Base-by-base conservation (phyloP, 2,797 vertebrate genomes). In the Chelidonichthys spinosus region DNA sequence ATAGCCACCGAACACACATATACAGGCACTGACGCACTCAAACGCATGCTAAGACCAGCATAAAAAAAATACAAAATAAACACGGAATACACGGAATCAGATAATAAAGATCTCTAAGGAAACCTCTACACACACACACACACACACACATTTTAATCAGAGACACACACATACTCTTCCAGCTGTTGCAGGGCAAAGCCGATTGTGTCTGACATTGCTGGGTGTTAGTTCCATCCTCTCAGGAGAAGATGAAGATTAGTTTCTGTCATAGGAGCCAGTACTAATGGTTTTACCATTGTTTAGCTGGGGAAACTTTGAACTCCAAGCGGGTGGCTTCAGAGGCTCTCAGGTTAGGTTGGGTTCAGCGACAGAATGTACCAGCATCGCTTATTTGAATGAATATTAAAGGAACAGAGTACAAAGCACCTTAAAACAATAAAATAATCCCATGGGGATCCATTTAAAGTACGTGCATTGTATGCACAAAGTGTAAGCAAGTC, bases 141-240 rank as follows among this genome's bases (percentile, higher is more conserved):
- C 49, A 72, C 18, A 61, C 59, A 66, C 50, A 72, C 56, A 70
- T 67, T 84, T 86, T 85, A 87, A 84, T 87, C 80, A 83, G 7
- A 76, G 17, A 68, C 37, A 60, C 60, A 78, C 56, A 43, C 72
- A 70, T 18, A 50, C 66, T 44, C 63, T 56, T 82, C 79, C 89
- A 89, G 85, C 78, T 89, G 88, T 85, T 87, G 76, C 74, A 46
- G 63, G 66, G 36, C 63, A 91, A 87, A 89, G 87, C 85, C 74
- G 84, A 89, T 92, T 87, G 83, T 83, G 79, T 87, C 79, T 81
- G 83, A 87, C 83, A 70, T 83, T 74, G 76, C 11, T 43, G 46
- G 18, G 71, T 67, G 75, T 72, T 82, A 64, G 52, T 43, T 64
- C 59, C 56, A 67, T 78, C 81, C 75, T 69, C 75, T 76, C 55